A percentile compares a stretch with the other conserved stretches of the same genome.
These are phyloP conservation scores for Piprites chloris DNA, from an alignment of 2,113 vertebrate genomes.

Conservation along the genomic window DNA sequence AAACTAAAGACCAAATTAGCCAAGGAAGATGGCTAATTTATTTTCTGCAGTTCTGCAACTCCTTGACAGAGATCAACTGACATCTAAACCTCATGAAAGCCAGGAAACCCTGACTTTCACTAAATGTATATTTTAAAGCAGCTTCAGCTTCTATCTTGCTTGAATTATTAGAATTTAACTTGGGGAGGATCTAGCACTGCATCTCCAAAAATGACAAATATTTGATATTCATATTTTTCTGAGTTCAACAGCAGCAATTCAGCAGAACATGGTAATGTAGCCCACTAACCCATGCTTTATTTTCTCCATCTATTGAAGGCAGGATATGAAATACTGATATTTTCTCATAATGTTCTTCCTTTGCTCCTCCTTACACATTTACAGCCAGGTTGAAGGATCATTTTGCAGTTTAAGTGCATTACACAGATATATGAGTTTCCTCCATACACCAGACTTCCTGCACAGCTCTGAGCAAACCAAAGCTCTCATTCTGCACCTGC, in stretches of 20 bases:
- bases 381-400: background rate
- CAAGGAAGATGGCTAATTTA: background rate
- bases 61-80: background rate
- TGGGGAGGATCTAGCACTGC: background rate
- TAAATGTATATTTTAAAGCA: background rate
- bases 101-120: background rate
- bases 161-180: background rate
- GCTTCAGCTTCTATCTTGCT: background rate
- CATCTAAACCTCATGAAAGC: background rate
- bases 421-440: background rate
- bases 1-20: background rate
- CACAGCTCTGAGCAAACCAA: background rate
- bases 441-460: background rate
- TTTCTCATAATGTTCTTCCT: background rate
- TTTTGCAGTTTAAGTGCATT: background rate
- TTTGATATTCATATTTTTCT: background rate
- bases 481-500: background rate
- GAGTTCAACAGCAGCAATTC: background rate
- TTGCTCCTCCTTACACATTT: background rate
- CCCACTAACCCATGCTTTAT: background rate
- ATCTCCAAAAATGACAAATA: background rate
- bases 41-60: background rate
- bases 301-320: background rate
- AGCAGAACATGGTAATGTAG: background rate
- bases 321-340: conserved; percentile 12